Percentiles rank a stretch among this genome's conserved stretches.
Evolutionary conservation across 2,113 vertebrate species (phyloP).

Genomic region (Tachycineta bicolor): DNA sequence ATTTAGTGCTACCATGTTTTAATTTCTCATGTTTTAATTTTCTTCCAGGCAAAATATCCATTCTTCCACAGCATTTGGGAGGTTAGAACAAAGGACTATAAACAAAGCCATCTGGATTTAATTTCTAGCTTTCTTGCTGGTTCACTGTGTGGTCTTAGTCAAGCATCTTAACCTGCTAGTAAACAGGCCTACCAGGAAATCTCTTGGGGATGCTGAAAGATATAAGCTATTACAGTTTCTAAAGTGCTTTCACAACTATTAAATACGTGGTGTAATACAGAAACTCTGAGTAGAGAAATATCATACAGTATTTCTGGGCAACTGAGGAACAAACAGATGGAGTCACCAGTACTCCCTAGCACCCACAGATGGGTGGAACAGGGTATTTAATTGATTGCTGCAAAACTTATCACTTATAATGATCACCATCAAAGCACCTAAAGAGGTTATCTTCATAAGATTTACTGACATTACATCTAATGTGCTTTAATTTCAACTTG

Average conservation of each 20-base stretch:
- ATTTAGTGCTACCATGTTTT: not conserved
- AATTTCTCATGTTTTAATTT: not conserved
- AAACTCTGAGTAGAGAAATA: not conserved
- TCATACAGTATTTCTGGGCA: not conserved
- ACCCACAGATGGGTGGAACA: not conserved
- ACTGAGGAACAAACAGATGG: not conserved
- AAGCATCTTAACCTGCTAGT: not conserved
- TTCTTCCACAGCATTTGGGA: not conserved
- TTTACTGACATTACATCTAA: not conserved
- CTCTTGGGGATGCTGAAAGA: not conserved
- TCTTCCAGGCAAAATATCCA: not conserved
- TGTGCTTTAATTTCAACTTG: not conserved
- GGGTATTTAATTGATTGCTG: not conserved
- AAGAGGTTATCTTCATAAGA: not conserved
- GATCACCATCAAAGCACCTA: not conserved
- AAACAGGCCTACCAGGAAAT: not conserved
- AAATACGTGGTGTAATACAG: not conserved
- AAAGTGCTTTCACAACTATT: not conserved
- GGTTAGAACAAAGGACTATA: not conserved
- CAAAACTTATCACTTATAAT: not conserved
- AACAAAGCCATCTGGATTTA: not conserved
- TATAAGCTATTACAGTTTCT: not conserved
- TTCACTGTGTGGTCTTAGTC: not conserved
- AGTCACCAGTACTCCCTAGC: not conserved
- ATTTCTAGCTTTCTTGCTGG: constrained; percentile 1